A percentile compares a stretch with the other conserved stretches of the same genome.
Conservation (phyloP, 1,140 invertebrate species). For the Trichonephila clavipes region DNA sequence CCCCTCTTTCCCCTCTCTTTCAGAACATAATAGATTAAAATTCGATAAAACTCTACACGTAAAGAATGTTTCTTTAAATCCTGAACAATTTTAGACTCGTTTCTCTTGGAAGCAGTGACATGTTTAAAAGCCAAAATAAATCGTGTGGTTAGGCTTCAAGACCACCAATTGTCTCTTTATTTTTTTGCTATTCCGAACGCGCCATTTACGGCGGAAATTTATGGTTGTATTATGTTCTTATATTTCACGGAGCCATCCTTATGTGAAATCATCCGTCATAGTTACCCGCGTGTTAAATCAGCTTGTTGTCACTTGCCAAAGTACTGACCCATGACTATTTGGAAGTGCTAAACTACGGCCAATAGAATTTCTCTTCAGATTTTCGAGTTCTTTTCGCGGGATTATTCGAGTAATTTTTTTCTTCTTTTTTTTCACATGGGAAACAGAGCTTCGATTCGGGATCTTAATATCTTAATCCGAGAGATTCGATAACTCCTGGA, state of each 20-base stretch:
- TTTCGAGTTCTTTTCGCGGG: neutral
- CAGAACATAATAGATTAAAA: neutral
- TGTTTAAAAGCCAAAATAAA: slow-evolving; percentile 3
- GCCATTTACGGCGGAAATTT: slow-evolving; percentile 33
- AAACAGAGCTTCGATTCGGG: neutral
- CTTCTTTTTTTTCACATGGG: slow-evolving; percentile 6
- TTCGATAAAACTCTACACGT: neutral
- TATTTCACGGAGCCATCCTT: neutral
- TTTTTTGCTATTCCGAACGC: neutral
- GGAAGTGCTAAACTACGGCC: neutral
- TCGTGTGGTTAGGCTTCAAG: neutral
- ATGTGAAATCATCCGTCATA: slow-evolving; percentile 43
- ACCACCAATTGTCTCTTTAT: neutral
- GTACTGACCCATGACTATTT: neutral
- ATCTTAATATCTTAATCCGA: neutral
- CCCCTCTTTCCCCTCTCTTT: neutral
- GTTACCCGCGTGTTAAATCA: slow-evolving; percentile 38
- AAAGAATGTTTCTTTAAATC: neutral
- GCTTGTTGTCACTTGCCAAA: slow-evolving; percentile 41
- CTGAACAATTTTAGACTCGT: neutral
- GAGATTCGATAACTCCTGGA: neutral
- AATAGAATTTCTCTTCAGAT: neutral
- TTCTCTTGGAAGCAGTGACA: neutral
- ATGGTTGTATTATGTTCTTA: slow-evolving; percentile 36
- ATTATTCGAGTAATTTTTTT: neutral